Evolutionary conservation across 2,888 invertebrate genomes (phyloP), one percentile per base, ranked within the genome.

Genomic region (Agrotis ipsilon): DNA sequence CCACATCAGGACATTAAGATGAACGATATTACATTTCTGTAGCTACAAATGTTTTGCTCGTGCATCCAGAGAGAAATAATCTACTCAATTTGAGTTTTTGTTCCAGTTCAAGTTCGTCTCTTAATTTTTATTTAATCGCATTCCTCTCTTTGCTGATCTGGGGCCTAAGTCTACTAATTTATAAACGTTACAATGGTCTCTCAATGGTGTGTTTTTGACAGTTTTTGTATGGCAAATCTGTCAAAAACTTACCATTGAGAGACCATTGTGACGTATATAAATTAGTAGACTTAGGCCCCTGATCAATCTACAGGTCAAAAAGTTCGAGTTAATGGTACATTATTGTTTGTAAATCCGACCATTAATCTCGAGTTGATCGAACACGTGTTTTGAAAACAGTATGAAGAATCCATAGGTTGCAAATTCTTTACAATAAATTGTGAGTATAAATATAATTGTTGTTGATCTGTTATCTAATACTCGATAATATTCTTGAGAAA

Each of bases 1-100:
- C 89, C 82, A 77, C 79, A 80, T 85, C 85, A 84, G 86, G 84
- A 86, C 86, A 83, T 84, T 82, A 83, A 70, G 81, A 82, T 83
- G 82, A 75, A 81, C 76, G 81, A 80, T 82, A 82, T 80, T 74
- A 82, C 68, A 72, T 80, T 77, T 84, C 79, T 74, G 64, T 46
- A 72, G 63, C 60, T 70, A 71, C 75, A 74, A 71, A 78, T 74
- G 65, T 60, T 75, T 73, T 80, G 54, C 69, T 72, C 68, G 62
- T 59, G 65, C 52, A 72, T 76, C 55, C 55, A 73, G 55, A 48
- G 68, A 54, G 43, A 68, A 55, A 63, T 80, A 78, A 72, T 80
- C 72, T 68, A 65, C 58, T 59, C 54, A 59, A 76, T 80, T 68
- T 64, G 21, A 57, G 58, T 76, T 78, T 71, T 78, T 81, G 45